These are phyloP conservation scores for Trichogramma evanescens DNA, from an alignment of 2,888 invertebrate species.

Conservation along the genomic window DNA sequence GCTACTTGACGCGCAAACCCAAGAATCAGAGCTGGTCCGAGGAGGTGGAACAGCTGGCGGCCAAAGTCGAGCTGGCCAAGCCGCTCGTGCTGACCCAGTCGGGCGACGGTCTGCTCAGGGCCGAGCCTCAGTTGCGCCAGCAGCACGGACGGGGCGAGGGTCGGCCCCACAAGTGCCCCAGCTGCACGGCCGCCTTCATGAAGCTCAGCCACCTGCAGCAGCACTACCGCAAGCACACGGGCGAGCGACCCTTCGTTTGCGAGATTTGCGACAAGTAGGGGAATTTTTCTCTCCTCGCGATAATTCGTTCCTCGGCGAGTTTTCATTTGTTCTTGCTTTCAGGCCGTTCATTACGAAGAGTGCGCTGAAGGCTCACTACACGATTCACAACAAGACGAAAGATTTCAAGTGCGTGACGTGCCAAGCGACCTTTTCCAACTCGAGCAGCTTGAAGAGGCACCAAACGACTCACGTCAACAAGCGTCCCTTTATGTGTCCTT, in stretches of 20 bases:
- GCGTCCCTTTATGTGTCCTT: slow-evolving; percentile 45
- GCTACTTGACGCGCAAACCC: too few relatives aligned
- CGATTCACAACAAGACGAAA: slow-evolving; percentile 51
- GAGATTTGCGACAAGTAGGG: slow-evolving; percentile 41
- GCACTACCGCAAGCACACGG: slow-evolving; percentile 43
- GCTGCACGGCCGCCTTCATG: slow-evolving; percentile 50
- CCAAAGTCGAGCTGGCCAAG: slow-evolving; percentile 51
- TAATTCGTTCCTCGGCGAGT: background rate
- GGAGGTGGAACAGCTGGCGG: slow-evolving; percentile 36
- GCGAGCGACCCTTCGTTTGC: slow-evolving; percentile 45
- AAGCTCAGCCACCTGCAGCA: slow-evolving; percentile 57
- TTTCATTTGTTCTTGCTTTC: slow-evolving; percentile 15
- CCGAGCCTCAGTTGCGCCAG: slow-evolving; percentile 35
- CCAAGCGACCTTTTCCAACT: slow-evolving; percentile 44
- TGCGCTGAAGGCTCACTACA: slow-evolving; percentile 52
- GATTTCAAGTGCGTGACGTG: slow-evolving; percentile 52
- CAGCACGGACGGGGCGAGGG: slow-evolving; percentile 34
- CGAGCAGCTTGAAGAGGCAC: slow-evolving; percentile 46
- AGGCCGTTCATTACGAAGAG: slow-evolving; percentile 53
- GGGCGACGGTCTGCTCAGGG: slow-evolving; percentile 37
- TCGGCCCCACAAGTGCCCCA: slow-evolving; percentile 50
- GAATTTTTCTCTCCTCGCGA: background rate
- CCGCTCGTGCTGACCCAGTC: slow-evolving; percentile 52
- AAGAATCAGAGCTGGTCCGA: slow-evolving; percentile 1
- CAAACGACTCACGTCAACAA: slow-evolving; percentile 45